Percentiles rank a stretch among this genome's conserved stretches.
Conservation (phyloP, 1,140 invertebrate species). For the Whitmania pigra region DNA sequence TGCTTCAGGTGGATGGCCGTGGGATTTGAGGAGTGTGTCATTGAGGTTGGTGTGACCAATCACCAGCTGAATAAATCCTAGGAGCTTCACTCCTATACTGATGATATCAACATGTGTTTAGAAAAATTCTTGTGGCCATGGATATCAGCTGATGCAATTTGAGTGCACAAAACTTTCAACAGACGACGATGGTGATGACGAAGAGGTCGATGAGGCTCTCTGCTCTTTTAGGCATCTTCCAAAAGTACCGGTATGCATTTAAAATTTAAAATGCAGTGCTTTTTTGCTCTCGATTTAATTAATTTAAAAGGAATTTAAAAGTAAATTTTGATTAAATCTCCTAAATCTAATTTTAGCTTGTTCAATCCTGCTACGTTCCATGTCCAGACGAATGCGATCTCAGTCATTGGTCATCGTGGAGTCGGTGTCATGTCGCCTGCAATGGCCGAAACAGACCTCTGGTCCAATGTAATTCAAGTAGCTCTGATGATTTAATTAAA, state of each 20-base stretch:
- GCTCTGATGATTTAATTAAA: too few relatives aligned
- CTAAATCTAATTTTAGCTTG: not conserved
- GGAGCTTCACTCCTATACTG: not conserved
- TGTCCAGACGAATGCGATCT: slow-evolving; percentile 19
- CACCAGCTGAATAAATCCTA: not conserved
- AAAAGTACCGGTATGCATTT: not conserved
- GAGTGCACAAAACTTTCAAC: not conserved
- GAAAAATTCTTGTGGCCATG: not conserved
- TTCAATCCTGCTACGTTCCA: slow-evolving; percentile 14
- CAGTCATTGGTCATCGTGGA: slow-evolving; percentile 18
- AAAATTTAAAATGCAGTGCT: not conserved
- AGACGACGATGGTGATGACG: not conserved
- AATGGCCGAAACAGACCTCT: not conserved
- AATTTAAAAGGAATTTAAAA: too few relatives aligned
- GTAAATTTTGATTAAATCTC: not conserved
- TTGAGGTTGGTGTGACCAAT: slow-evolving; percentile 28
- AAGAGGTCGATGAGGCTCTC: not conserved
- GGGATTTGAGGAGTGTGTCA: slow-evolving; percentile 29
- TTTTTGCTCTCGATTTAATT: not conserved
- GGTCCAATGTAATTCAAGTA: not conserved
- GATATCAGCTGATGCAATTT: not conserved
- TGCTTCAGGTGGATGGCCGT: slow-evolving; percentile 24
- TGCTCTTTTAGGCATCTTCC: not conserved
- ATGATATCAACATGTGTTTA: not conserved
- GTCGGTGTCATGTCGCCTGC: slow-evolving; percentile 12